These are phyloP conservation scores for Coelinius sp. DNA, from an alignment of 2,888 invertebrate genomes.

Conservation along the genomic window DNA sequence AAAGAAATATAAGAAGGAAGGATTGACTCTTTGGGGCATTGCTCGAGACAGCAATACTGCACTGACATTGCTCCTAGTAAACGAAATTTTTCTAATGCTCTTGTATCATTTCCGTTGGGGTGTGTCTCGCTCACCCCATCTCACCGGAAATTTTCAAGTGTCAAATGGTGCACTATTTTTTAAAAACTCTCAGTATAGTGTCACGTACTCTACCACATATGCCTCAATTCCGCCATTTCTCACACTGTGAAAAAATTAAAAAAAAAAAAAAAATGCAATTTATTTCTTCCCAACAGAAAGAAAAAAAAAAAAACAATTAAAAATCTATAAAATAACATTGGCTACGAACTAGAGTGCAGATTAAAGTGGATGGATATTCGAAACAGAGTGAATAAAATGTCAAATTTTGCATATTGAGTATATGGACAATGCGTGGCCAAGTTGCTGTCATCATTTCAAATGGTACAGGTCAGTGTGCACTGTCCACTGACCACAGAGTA, in stretches of 20 bases:
- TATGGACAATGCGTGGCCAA: conserved; percentile 30
- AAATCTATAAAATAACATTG: too few relatives aligned
- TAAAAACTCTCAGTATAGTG: too few relatives aligned
- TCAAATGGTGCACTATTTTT: too few relatives aligned
- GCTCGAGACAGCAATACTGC: neutral
- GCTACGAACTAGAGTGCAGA: conserved; percentile 16
- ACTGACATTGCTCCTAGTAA: neutral
- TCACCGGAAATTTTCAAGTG: neutral
- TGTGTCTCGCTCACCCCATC: too few relatives aligned
- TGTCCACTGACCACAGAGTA: conserved; percentile 14
- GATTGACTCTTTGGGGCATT: neutral
- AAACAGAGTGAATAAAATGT: conserved; percentile 36
- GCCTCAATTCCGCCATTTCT: too few relatives aligned
- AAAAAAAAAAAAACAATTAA: too few relatives aligned
- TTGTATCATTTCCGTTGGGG: neutral
- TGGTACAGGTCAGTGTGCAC: neutral
- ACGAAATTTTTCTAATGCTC: neutral
- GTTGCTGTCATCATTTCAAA: neutral
- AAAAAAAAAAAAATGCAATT: too few relatives aligned
- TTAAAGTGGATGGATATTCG: conserved; percentile 6
- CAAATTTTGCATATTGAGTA: conserved; percentile 44
- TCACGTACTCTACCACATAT: too few relatives aligned
- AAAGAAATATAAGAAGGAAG: conserved; percentile 31
- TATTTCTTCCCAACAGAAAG: too few relatives aligned
- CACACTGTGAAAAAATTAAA: too few relatives aligned